Evolutionary conservation across 2,797 vertebrate genomes (phyloP).

Genomic region (Karalla daura): DNA sequence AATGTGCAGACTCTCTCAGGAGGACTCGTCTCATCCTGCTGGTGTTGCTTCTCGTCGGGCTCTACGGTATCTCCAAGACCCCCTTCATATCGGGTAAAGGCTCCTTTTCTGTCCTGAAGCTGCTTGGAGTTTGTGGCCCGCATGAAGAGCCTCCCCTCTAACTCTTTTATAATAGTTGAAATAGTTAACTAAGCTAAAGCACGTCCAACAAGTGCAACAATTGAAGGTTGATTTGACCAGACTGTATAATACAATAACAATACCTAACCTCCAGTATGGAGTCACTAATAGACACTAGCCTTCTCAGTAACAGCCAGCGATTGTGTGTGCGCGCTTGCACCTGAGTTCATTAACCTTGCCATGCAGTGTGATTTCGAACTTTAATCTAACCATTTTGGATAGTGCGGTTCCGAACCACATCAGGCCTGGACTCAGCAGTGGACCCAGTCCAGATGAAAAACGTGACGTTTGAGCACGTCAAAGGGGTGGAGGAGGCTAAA

Average conservation of each 20-base stretch:
- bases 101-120: conserved; percentile 55
- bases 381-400: conserved; percentile 84
- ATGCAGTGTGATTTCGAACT: conserved; percentile 78
- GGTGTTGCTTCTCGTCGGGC: conserved; percentile 88
- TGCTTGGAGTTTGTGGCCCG: neutral
- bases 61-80: conserved; percentile 93
- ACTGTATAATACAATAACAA: neutral
- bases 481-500: conserved; percentile 97
- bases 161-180: neutral
- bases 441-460: conserved; percentile 98
- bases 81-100: conserved; percentile 96
- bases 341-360: conserved; percentile 48
- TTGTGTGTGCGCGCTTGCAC: conserved; percentile 18
- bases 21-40: conserved; percentile 92
- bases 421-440: conserved; percentile 95
- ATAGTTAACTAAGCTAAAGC: conserved; percentile 2
- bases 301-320: neutral
- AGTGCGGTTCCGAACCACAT: conserved; percentile 97
- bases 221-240: no score
- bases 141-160: neutral
- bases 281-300: conserved; percentile 1
- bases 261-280: neutral
- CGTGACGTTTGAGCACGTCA: conserved; percentile 97
- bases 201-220: neutral
- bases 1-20: conserved; percentile 89